These are phyloP conservation scores for Hydrolagus colliei DNA, from an alignment of 2,797 vertebrate species.

Conservation along the genomic window DNA sequence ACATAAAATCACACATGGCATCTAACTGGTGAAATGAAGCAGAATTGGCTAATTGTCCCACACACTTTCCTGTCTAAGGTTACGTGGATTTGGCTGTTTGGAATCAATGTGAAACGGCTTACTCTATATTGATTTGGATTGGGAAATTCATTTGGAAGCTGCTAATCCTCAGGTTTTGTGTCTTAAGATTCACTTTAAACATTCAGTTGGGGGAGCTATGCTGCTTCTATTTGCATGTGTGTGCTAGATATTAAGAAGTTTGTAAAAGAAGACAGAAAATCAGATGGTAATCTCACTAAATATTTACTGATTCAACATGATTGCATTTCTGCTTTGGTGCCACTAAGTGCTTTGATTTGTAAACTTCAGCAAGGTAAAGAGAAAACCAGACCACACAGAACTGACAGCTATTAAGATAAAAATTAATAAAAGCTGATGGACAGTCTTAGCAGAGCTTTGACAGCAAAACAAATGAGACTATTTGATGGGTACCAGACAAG, in stretches of 20 bases:
- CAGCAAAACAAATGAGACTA: constrained; percentile 21
- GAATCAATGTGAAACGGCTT: background rate
- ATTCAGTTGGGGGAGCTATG: background rate
- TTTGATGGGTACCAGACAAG: constrained; percentile 16
- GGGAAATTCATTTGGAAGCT: too few relatives aligned
- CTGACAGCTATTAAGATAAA: constrained; percentile 21
- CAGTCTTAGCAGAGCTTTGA: background rate
- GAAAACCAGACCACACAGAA: constrained; percentile 1
- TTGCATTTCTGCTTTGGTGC: constrained; percentile 3
- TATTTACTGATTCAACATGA: constrained; percentile 22
- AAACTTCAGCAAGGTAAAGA: background rate
- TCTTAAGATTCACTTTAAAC: background rate
- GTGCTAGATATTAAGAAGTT: background rate
- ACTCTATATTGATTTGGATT: background rate
- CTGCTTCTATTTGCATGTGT: background rate
- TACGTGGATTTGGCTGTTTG: background rate
- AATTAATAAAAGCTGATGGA: constrained; percentile 12
- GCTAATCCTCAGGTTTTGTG: background rate
- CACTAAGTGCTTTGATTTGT: constrained; percentile 6
- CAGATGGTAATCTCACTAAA: constrained; percentile 16
- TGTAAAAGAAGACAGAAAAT: background rate
- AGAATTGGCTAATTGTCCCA: background rate
- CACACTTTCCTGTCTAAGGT: too few relatives aligned
- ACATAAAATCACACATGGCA: background rate
- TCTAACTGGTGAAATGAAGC: background rate